phyloP scores from a whole-genome alignment of 2,113 vertebrate species.

The Tautogolabrus adspersus region DNA sequence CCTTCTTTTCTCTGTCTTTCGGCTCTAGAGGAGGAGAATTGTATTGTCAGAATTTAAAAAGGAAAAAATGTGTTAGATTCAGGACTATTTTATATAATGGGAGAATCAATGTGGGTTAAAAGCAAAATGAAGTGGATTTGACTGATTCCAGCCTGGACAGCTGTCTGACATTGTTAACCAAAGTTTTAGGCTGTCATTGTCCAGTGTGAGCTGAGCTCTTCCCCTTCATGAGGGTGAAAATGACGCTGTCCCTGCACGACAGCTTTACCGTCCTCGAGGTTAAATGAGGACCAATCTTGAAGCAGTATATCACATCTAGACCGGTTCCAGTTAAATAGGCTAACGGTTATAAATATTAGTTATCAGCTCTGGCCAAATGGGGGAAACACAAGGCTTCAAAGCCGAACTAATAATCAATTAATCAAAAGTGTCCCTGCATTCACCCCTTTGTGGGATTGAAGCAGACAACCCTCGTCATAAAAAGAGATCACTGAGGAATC shows the following conservation, averaged over 20 bases:
- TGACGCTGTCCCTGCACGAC: slow-evolving; percentile 70
- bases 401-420: slow-evolving; percentile 81
- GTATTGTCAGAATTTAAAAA: not conserved
- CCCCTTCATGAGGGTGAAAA: slow-evolving; percentile 70
- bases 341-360: slow-evolving; percentile 86
- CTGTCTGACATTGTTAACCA: slow-evolving; percentile 8
- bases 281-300: slow-evolving; percentile 78
- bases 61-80: not conserved
- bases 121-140: not conserved
- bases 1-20: too few relatives aligned
- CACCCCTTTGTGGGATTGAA: slow-evolving; percentile 70
- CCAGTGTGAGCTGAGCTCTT: slow-evolving; percentile 40
- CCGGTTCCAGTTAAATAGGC: slow-evolving; percentile 79
- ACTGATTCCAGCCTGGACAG: not conserved
- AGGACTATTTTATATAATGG: not conserved
- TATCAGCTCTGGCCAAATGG: slow-evolving; percentile 61
- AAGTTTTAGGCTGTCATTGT: slow-evolving; percentile 42
- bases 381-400: slow-evolving; percentile 80
- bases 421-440: slow-evolving; percentile 83
- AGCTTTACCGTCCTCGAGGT: slow-evolving; percentile 81
- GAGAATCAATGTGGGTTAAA: not conserved
- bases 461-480: slow-evolving; percentile 69
- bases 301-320: slow-evolving; percentile 77
- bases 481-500: slow-evolving; percentile 71
- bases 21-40: too few relatives aligned